Evolutionary conservation across 1,140 invertebrate species (phyloP), one percentile per base, ranked within the genome.

Genomic region (Ericerus pela): DNA sequence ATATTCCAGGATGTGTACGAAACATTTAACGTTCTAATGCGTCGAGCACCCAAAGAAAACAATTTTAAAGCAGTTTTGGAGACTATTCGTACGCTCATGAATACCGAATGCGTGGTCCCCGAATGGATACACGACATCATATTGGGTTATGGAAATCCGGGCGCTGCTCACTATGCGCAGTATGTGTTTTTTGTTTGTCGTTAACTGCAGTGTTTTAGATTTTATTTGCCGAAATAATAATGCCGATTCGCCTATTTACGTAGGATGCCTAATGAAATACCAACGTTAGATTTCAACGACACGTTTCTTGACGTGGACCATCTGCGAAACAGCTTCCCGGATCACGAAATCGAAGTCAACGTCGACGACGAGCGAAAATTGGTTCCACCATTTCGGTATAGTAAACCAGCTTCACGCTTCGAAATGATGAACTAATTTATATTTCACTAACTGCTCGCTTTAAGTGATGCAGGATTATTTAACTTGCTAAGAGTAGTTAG

Each of bases 51-150:
- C 0, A 99, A 99, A 68, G 93, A 99, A 69, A 99, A 99, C 67
- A 99, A 99, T 71, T 99, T 99, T 68, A 93, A 99, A 73, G 96
- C 96, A 0, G 96, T 99, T 8, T 69, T 99, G 58, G 93, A 98
- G 71, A 99, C 96, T 0, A 99, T 99, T 60, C 73, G 96, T 3
- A 91, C 97, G 70, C 75, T 99, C 47, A 98, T 99, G 92, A 99
- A 99, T 67, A 97, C 94, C 0, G 88, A 96, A 67, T 99, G 92
- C 71, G 94, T 99, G 16, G 96, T 99, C 1, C 96, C 96, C 0
- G 86, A 96, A 63, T 99, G 96, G 96, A 72, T 99, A 4, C 89
- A 96, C 66, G 93, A 99, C 68, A 88, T 99, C 60, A 87, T 99
- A 54, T 75, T 99, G 2, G 96, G 96, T 0, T 99, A 98, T 69